Conservation (phyloP, 1,140 invertebrate species). For the Marisa cornuarietis region DNA sequence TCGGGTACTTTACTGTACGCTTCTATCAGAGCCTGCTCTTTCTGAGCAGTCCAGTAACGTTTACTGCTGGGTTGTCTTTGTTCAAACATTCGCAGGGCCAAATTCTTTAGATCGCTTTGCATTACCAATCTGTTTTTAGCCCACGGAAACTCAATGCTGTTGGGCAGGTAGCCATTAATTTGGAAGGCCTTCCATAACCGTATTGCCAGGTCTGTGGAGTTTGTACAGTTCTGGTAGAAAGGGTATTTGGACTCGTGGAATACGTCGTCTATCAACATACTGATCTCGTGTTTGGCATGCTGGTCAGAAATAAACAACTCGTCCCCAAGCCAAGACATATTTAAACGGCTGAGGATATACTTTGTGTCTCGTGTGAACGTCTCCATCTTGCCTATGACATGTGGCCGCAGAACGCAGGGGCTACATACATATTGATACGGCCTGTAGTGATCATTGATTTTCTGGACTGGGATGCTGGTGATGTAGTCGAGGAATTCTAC, state of each 20-base stretch:
- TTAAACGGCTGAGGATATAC: constrained; percentile 9
- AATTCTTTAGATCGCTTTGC: neutral
- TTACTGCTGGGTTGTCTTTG: constrained; percentile 4
- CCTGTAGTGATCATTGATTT: constrained; percentile 17
- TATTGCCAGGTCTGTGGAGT: constrained; percentile 17
- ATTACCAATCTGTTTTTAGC: neutral
- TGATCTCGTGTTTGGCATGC: constrained; percentile 1
- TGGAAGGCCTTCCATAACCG: constrained; percentile 35
- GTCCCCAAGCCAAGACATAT: constrained; percentile 10
- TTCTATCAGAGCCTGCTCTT: neutral
- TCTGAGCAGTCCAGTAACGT: neutral
- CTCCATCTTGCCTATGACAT: constrained; percentile 25
- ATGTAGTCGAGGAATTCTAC: constrained; percentile 14
- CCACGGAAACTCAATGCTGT: neutral
- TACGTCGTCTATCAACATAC: constrained; percentile 4
- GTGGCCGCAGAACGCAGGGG: constrained; percentile 16
- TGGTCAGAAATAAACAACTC: neutral
- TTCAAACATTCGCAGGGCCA: neutral
- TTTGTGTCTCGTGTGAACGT: constrained; percentile 16
- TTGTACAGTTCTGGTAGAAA: constrained; percentile 16
- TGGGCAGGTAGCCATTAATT: constrained; percentile 36
- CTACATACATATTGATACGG: constrained; percentile 12
- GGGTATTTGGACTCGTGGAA: neutral
- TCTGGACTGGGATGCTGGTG: too few relatives aligned
- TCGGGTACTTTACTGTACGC: constrained; percentile 11